Base-by-base conservation (phyloP, 2,797 vertebrate genomes). In the Manis javanica region DNA sequence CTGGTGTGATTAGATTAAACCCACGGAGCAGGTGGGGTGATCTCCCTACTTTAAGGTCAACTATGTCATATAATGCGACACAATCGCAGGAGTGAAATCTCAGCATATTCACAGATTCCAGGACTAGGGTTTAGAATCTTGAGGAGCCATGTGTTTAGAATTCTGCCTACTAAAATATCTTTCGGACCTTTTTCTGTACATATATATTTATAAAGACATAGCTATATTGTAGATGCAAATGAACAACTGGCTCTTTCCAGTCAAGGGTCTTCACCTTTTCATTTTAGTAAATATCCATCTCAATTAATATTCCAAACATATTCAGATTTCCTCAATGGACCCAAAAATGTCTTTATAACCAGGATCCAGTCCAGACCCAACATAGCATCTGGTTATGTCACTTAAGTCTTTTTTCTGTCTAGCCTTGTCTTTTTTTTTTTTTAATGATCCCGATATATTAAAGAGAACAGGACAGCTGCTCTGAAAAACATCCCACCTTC, bases 141-240 rank as follows among this genome's bases (percentile, higher is more conserved):
- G 37, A 51, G 46, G 55, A 3, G 31, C 39, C 37, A 3, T 53
- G n/a, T 66, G 57, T 42, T 94, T 89, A 63, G 51, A 81, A 90
- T 91, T 90, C 83, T 89, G 74, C 63, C 46, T 49, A 61, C 55
- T 64, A 75, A 46, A 31, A 16, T 95, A 71, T 66, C 37, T n/a
- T 91, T 78, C 92, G 74, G 71, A 90, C 77, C 85, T 84, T 93
- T 84, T 84, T 96, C 59, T 51, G 53, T 37, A 46, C 46, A 37
- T 3, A n/a, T 16, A 26, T 46, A 86, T 66, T 90, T 77, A 55
- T 51, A 91, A 89, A 24, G 51, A 46, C n/a, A 13, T 49, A 26
- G 51, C 49, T 61, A 24, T 64, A 79, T 75, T 93, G n/a, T 78
- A 90, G 71, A 55, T 63, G 82, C 16, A 55, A 55, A 90, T 84